phyloP scores from a whole-genome alignment of 2,797 vertebrate genomes.

The Hyperoplus lanceolatus region DNA sequence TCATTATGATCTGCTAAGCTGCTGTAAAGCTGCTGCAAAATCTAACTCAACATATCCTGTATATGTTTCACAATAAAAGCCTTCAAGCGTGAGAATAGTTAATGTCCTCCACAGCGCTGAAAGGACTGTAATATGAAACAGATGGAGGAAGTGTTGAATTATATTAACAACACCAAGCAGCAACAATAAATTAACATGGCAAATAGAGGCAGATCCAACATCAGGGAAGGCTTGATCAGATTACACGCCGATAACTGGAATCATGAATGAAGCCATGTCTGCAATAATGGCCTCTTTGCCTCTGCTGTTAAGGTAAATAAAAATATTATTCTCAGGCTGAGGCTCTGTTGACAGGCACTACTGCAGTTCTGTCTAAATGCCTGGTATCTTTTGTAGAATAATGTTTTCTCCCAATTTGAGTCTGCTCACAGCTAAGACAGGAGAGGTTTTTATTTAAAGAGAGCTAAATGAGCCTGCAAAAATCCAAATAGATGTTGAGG shows the following conservation, averaged over 20 bases:
- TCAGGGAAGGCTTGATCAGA: slow-evolving; percentile 20
- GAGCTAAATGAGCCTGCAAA: slow-evolving; percentile 5
- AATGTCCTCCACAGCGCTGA: slow-evolving; percentile 1
- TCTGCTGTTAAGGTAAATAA: slow-evolving; percentile 4
- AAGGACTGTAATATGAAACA: slow-evolving; percentile 22
- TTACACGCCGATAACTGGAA: not conserved
- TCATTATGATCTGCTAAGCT: not conserved
- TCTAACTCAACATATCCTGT: slow-evolving; percentile 16
- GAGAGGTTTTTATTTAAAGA: slow-evolving; percentile 13
- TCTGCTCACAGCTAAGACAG: not conserved
- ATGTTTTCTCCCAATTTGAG: slow-evolving; percentile 2
- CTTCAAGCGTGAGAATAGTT: not conserved
- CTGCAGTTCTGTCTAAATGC: not conserved
- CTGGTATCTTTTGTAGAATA: slow-evolving; percentile 3
- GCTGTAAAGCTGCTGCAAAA: slow-evolving; percentile 18
- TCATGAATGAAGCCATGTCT: slow-evolving; percentile 17
- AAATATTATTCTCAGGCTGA: not conserved
- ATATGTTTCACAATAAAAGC: slow-evolving; percentile 44
- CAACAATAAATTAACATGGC: slow-evolving; percentile 20
- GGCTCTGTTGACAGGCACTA: not conserved
- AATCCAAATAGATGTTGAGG: slow-evolving; percentile 27
- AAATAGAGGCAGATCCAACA: slow-evolving; percentile 15
- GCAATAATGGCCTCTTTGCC: slow-evolving; percentile 7
- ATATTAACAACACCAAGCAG: slow-evolving; percentile 19
- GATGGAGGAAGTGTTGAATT: slow-evolving; percentile 40